Conservation (phyloP, 1,140 invertebrate species). For the Leptoteleia sp. region DNA sequence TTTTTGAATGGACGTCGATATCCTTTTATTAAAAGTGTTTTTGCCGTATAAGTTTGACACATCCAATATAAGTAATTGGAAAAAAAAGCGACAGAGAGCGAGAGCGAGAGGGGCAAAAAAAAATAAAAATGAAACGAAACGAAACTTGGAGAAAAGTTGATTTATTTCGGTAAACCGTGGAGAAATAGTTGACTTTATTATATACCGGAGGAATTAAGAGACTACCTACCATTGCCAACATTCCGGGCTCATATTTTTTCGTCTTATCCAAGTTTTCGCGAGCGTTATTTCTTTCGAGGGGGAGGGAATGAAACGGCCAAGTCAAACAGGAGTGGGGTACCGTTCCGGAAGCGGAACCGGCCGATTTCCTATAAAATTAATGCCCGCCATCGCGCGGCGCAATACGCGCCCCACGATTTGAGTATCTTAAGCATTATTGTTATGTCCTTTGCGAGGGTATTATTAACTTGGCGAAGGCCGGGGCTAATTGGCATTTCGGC, state of each 20-base stretch:
- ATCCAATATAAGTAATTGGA: slow-evolving; percentile 17
- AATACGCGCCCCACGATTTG: slow-evolving; percentile 35
- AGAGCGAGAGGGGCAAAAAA: too few species aligned
- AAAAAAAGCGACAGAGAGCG: too few species aligned
- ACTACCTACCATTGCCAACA: slow-evolving; percentile 7
- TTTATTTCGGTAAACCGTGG: not conserved
- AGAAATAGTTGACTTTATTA: slow-evolving; percentile 6
- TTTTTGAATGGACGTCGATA: not conserved
- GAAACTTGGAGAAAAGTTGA: slow-evolving; percentile 16
- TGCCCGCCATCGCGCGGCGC: slow-evolving; percentile 32
- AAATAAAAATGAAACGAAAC: too few species aligned
- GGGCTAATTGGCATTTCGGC: slow-evolving; percentile 59
- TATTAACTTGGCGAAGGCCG: slow-evolving; percentile 62
- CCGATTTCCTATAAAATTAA: slow-evolving; percentile 46
- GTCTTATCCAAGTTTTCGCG: slow-evolving; percentile 1
- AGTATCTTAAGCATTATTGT: slow-evolving; percentile 64
- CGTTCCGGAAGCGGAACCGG: too few species aligned
- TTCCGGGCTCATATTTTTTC: slow-evolving; percentile 18
- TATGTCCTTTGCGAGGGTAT: slow-evolving; percentile 63
- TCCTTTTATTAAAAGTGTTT: slow-evolving; percentile 1
- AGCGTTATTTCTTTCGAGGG: slow-evolving; percentile 24
- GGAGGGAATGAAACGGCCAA: slow-evolving; percentile 43
- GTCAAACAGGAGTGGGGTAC: slow-evolving; percentile 30
- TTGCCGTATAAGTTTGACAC: slow-evolving; percentile 1
- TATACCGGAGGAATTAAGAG: slow-evolving; percentile 8